These are phyloP conservation scores for Hydrozoanthus tunicans DNA, from an alignment of 64 coral and sea anemone species.

Conservation along the genomic window DNA sequence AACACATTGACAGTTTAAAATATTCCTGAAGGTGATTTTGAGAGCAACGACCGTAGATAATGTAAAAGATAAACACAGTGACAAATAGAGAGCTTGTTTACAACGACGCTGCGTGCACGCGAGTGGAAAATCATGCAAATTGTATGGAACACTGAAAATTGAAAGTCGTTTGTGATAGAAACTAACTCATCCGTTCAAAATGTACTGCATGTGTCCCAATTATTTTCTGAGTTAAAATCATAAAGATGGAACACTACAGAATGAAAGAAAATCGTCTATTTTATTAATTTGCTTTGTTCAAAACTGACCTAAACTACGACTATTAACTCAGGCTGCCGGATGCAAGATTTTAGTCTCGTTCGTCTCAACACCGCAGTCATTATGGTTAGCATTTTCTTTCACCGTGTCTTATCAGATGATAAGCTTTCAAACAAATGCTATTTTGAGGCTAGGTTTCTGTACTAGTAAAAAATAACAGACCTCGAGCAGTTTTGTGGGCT, in stretches of 20 bases:
- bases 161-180: neutral
- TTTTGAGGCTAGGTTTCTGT: neutral
- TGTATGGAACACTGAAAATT: neutral
- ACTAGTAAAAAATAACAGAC: neutral
- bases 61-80: constrained; percentile 1
- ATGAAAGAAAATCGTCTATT: neutral
- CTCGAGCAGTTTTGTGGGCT: too few relatives aligned
- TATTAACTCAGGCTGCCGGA: constrained; percentile 3
- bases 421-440: neutral
- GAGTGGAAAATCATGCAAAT: constrained; percentile 56
- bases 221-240: neutral
- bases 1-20: neutral
- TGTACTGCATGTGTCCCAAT: neutral
- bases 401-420: neutral
- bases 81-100: constrained; percentile 24
- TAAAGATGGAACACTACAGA: neutral
- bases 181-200: constrained; percentile 5
- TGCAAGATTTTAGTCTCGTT: constrained; percentile 29
- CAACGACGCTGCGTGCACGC: neutral
- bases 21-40: constrained; percentile 9
- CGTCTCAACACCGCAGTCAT: neutral
- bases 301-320: neutral
- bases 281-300: neutral
- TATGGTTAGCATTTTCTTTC: neutral
- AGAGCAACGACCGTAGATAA: neutral